phyloP scores from a whole-genome alignment of 1,140 invertebrate genomes.

The Riptortus pedestris region DNA sequence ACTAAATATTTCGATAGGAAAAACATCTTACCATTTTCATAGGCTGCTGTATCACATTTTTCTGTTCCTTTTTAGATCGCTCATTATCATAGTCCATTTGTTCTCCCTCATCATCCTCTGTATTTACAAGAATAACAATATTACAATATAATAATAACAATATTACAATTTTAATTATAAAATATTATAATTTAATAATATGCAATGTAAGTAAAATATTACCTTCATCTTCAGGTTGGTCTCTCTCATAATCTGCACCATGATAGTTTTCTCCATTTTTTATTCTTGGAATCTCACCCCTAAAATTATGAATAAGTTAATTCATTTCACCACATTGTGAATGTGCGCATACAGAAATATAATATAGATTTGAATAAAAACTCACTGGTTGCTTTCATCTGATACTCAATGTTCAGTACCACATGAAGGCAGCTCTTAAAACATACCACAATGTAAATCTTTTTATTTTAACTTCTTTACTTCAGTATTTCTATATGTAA shows the following conservation, averaged over 20 bases:
- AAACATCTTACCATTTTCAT: no score
- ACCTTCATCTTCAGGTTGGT: slow-evolving; percentile 14
- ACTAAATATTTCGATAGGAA: no score
- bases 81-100: slow-evolving; percentile 2
- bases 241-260: background rate
- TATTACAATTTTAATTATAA: background rate
- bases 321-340: no score
- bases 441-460: no score
- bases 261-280: slow-evolving; percentile 11
- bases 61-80: slow-evolving; percentile 3
- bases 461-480: no score
- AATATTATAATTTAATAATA: background rate
- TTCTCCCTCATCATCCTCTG: slow-evolving; percentile 11
- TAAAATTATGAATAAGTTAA: no score
- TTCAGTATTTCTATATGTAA: no score
- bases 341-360: no score
- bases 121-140: background rate
- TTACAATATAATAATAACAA: background rate
- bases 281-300: background rate
- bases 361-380: no score
- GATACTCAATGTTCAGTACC: no score
- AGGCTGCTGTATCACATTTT: slow-evolving; percentile 2
- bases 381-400: no score
- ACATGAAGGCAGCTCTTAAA: no score
- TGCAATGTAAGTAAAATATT: background rate